Percentiles rank a stretch among this genome's conserved stretches.
phyloP scores from a whole-genome alignment of 1,140 invertebrate species.

The Microplitis demolitor region DNA sequence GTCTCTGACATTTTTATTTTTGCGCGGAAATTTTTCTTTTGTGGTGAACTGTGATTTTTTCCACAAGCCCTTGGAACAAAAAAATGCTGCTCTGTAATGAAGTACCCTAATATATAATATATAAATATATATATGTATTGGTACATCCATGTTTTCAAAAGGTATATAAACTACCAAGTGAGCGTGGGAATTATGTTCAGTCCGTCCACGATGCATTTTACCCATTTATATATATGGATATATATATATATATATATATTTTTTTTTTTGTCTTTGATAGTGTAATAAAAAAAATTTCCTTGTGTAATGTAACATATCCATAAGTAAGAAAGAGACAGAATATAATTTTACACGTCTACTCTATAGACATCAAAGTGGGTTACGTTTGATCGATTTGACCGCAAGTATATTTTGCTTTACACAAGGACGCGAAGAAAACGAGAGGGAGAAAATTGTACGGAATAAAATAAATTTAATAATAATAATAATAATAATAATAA shows the following conservation, averaged over 20 bases:
- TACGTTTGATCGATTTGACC: conserved; percentile 22
- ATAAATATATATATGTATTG: neutral
- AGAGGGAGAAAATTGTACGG: neutral
- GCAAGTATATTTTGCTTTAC: neutral
- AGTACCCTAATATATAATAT: no score
- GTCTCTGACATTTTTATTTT: neutral
- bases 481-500: neutral
- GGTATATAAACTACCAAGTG: conserved; percentile 19
- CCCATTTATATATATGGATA: neutral
- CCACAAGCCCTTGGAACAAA: no score
- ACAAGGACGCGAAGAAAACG: neutral
- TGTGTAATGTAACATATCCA: no score
- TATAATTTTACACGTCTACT: neutral
- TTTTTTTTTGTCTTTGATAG: conserved; percentile 18
- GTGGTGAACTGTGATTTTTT: no score
- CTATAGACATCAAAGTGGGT: conserved; percentile 25
- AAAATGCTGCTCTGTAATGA: no score
- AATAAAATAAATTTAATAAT: neutral
- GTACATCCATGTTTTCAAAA: conserved; percentile 4
- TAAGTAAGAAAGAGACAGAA: no score
- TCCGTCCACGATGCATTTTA: neutral
- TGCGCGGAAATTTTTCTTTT: no score
- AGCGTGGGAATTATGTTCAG: conserved; percentile 15
- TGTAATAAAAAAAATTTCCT: neutral
- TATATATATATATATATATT: neutral